These are phyloP conservation scores for Napeogenes sylphis DNA, from an alignment of 2,888 invertebrate species.

Conservation along the genomic window DNA sequence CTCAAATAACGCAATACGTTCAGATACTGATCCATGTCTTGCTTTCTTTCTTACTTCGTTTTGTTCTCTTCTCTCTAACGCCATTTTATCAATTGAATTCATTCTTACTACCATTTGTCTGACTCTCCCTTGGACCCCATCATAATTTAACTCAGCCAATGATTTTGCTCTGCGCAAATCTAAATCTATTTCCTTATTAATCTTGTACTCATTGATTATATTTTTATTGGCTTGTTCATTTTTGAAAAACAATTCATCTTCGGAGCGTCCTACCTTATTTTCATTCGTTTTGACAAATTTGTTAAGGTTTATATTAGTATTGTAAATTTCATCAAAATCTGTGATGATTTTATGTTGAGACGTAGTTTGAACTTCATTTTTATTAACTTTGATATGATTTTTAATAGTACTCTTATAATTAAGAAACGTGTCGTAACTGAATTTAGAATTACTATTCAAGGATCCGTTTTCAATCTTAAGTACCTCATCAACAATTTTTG, in stretches of 20 bases:
- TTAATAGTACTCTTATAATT: not conserved
- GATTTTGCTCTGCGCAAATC: slow-evolving; percentile 43
- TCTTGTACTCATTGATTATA: slow-evolving; percentile 9
- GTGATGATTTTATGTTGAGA: not conserved
- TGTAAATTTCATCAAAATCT: not conserved
- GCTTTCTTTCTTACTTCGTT: slow-evolving; percentile 53
- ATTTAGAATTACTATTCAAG: not conserved
- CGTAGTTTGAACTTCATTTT: not conserved
- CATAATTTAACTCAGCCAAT: slow-evolving; percentile 51
- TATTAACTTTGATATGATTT: not conserved
- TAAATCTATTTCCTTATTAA: slow-evolving; percentile 23
- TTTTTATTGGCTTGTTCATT: slow-evolving; percentile 4
- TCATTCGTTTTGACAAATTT: not conserved
- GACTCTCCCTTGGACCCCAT: slow-evolving; percentile 52
- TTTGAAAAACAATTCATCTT: not conserved
- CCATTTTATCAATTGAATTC: slow-evolving; percentile 48
- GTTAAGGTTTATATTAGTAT: not conserved
- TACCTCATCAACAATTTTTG: slow-evolving; percentile 50
- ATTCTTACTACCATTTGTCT: slow-evolving; percentile 50
- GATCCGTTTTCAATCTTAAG: slow-evolving; percentile 34
- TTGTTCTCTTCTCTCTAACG: slow-evolving; percentile 39
- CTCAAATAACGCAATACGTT: slow-evolving; percentile 66
- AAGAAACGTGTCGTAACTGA: not conserved
- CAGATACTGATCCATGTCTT: slow-evolving; percentile 50
- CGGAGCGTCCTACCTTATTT: not conserved